A percentile compares a stretch with the other conserved stretches of the same genome.
These are phyloP conservation scores for Lethrus apterus DNA, from an alignment of 1,140 invertebrate species.

Conservation along the genomic window DNA sequence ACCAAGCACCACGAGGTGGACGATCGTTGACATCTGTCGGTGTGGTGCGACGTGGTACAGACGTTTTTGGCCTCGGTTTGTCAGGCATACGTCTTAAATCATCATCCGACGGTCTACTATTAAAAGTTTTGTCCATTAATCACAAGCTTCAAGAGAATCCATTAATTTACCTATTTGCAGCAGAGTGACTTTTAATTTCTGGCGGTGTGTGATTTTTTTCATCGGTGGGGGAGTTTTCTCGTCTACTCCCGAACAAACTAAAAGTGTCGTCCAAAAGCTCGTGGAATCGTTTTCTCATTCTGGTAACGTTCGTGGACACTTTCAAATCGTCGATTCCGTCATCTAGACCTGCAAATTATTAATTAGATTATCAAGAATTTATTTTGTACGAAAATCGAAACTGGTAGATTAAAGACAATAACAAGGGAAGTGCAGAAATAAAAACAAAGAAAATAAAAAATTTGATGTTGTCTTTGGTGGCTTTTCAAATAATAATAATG, in stretches of 20 bases:
- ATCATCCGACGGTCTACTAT: too few species aligned
- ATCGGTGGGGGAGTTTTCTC: slow-evolving; percentile 41
- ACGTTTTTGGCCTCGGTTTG: slow-evolving; percentile 40
- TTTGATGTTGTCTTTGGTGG: too few species aligned
- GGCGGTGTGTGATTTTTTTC: slow-evolving; percentile 20
- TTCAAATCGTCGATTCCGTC: slow-evolving; percentile 32
- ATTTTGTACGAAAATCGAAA: too few species aligned
- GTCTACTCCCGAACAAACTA: slow-evolving; percentile 52
- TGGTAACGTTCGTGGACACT: slow-evolving; percentile 40
- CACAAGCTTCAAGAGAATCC: background rate
- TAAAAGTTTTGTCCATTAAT: slow-evolving; percentile 5
- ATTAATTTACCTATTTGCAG: slow-evolving; percentile 43
- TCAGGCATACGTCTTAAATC: slow-evolving; percentile 18
- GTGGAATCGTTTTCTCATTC: slow-evolving; percentile 55
- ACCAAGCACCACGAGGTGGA: slow-evolving; percentile 44
- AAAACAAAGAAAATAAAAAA: too few species aligned
- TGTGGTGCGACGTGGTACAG: slow-evolving; percentile 31
- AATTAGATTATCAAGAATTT: background rate
- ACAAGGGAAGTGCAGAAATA: too few species aligned
- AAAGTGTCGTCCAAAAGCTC: slow-evolving; percentile 62
- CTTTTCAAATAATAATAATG: too few species aligned
- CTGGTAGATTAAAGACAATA: too few species aligned
- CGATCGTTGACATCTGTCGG: slow-evolving; percentile 19
- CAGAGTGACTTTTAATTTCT: slow-evolving; percentile 44
- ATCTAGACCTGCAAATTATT: slow-evolving; percentile 28